These are phyloP conservation scores for Ormyrus thymus DNA, from an alignment of 2,888 invertebrate species.

Conservation along the genomic window DNA sequence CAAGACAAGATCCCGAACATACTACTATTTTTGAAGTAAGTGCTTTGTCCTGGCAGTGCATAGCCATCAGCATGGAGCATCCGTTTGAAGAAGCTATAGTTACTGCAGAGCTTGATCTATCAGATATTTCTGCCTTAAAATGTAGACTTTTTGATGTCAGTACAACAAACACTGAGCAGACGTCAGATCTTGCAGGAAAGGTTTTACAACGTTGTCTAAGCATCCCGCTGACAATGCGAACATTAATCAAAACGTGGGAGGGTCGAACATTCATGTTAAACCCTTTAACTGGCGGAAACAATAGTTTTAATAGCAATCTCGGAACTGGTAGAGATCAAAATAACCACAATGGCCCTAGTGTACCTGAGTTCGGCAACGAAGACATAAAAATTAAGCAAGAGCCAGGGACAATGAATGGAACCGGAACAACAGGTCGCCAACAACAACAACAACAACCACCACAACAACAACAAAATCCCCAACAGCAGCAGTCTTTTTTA, in stretches of 20 bases:
- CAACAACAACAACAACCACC: conserved; percentile 65
- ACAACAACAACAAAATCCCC: conserved; percentile 64
- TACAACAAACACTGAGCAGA: conserved; percentile 73
- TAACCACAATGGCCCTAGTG: conserved; percentile 67
- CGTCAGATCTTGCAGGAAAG: conserved; percentile 78
- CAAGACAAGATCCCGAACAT: conserved; percentile 85
- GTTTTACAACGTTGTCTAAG: conserved; percentile 92
- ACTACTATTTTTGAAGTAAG: conserved; percentile 94
- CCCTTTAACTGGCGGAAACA: conserved; percentile 76
- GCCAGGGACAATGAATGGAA: conserved; percentile 68
- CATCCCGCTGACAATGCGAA: conserved; percentile 93
- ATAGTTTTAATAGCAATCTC: conserved; percentile 82
- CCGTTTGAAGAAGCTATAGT: conserved; percentile 94
- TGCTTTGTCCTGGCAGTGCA: conserved; percentile 91
- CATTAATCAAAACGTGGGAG: conserved; percentile 91
- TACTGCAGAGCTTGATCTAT: conserved; percentile 91
- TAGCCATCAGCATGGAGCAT: conserved; percentile 94
- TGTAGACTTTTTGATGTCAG: conserved; percentile 83
- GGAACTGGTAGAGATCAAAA: conserved; percentile 78
- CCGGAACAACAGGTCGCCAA: conserved; percentile 62
- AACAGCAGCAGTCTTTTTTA: conserved; percentile 75
- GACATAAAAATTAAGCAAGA: conserved; percentile 74
- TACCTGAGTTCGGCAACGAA: conserved; percentile 71
- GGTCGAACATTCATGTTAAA: conserved; percentile 78
- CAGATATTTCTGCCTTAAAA: conserved; percentile 86